These are phyloP conservation scores for Knipowitschia caucasica DNA, from an alignment of 2,797 vertebrate species.

Conservation along the genomic window DNA sequence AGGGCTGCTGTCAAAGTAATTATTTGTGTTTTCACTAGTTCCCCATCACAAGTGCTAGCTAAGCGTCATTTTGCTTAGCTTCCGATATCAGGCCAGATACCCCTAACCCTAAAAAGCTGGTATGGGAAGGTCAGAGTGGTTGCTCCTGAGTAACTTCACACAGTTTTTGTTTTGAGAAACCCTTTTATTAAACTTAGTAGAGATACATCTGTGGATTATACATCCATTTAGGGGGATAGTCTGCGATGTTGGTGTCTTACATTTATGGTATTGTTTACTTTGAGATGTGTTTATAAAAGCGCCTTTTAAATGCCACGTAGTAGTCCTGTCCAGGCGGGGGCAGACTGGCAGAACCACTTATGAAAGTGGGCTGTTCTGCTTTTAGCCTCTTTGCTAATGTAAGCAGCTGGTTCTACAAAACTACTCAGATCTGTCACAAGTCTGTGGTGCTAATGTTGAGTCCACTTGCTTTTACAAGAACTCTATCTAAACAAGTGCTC, in stretches of 20 bases:
- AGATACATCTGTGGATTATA: no score
- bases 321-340: slow-evolving; percentile 48
- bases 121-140: no score
- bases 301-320: slow-evolving; percentile 32
- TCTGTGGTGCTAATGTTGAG: slow-evolving; percentile 1
- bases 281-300: slow-evolving; percentile 29
- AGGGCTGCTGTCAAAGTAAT: no score
- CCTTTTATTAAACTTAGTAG: no score
- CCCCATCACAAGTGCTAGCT: no score
- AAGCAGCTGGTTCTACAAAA: slow-evolving; percentile 16
- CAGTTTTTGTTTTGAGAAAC: no score
- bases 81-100: neutral
- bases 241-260: slow-evolving; percentile 11
- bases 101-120: no score
- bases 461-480: neutral
- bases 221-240: no score
- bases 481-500: neutral
- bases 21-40: no score
- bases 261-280: slow-evolving; percentile 25
- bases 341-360: slow-evolving; percentile 72
- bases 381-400: slow-evolving; percentile 16
- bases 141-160: no score
- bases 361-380: slow-evolving; percentile 29
- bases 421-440: slow-evolving; percentile 24
- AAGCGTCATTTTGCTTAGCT: neutral